Evolutionary conservation across 2,113 vertebrate genomes (phyloP).

Genomic region (Scomber scombrus): DNA sequence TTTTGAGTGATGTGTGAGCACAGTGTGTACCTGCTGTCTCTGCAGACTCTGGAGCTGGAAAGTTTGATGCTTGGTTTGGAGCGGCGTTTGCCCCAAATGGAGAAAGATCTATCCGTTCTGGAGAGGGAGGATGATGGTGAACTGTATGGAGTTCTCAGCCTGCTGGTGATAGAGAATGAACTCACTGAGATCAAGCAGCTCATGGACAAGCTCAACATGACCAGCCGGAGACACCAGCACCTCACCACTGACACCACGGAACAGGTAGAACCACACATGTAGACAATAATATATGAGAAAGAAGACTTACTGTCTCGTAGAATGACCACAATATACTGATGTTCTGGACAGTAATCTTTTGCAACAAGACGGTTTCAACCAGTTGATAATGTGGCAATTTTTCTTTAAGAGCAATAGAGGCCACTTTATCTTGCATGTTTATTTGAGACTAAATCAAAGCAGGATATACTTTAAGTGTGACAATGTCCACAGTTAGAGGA

Average conservation of each 20-base stretch:
- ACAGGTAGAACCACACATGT: conserved; percentile 58
- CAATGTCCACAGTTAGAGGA: too few species aligned
- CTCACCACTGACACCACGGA: background rate
- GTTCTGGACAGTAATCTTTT: too few species aligned
- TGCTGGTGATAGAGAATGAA: conserved; percentile 81
- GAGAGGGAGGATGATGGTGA: conserved; percentile 79
- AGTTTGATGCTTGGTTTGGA: conserved; percentile 75
- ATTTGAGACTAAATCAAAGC: too few species aligned
- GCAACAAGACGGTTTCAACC: too few species aligned
- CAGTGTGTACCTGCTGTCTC: background rate
- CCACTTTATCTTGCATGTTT: too few species aligned
- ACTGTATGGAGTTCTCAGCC: conserved; percentile 76
- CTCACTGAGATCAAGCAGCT: conserved; percentile 71
- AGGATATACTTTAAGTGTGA: too few species aligned
- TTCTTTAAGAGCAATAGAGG: too few species aligned
- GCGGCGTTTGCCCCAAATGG: conserved; percentile 72
- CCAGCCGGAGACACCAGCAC: conserved; percentile 7
- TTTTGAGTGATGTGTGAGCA: accelerated
- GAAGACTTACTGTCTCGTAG: too few species aligned
- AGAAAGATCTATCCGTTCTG: conserved; percentile 60
- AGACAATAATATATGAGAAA: too few species aligned
- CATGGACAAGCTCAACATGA: conserved; percentile 74
- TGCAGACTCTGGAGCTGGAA: conserved; percentile 67
- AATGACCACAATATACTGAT: too few species aligned
- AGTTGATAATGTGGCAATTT: too few species aligned